Conservation (phyloP, 1,140 invertebrate genomes). For the Heliconius nattereri region DNA sequence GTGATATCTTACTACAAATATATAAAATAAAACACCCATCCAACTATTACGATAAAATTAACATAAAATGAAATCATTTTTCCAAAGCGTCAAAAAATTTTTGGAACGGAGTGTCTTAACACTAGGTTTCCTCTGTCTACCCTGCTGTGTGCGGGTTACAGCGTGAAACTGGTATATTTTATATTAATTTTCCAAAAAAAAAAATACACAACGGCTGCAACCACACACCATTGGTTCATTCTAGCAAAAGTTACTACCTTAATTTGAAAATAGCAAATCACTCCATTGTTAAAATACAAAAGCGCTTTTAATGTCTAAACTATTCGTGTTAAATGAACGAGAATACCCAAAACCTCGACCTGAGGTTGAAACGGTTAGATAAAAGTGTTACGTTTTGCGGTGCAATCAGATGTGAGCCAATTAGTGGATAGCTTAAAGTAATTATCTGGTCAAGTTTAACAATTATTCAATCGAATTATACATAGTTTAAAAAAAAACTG, state of each 20-base stretch:
- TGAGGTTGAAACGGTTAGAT: constrained; percentile 1
- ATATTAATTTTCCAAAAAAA: not conserved
- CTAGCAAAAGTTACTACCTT: not conserved
- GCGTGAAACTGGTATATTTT: too few species aligned
- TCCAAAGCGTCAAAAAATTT: too few species aligned
- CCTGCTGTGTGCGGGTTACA: too few species aligned
- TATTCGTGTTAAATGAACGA: constrained; percentile 8
- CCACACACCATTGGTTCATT: not conserved
- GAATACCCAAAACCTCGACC: constrained; percentile 6
- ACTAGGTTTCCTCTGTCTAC: too few species aligned
- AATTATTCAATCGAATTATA: not conserved
- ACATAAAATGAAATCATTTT: too few species aligned
- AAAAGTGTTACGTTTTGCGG: constrained; percentile 11
- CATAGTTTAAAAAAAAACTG: too few species aligned
- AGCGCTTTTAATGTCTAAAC: constrained; percentile 9
- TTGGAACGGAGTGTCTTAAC: too few species aligned
- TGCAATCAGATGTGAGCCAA: not conserved
- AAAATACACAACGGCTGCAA: not conserved
- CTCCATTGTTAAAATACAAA: constrained; percentile 13
- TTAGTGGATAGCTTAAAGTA: constrained; percentile 3
- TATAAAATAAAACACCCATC: not conserved
- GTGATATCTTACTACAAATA: too few species aligned
- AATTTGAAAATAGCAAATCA: not conserved
- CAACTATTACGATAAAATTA: too few species aligned
- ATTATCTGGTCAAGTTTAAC: not conserved